Conservation (phyloP, 2,888 invertebrate species). For the Aquatica leii region DNA sequence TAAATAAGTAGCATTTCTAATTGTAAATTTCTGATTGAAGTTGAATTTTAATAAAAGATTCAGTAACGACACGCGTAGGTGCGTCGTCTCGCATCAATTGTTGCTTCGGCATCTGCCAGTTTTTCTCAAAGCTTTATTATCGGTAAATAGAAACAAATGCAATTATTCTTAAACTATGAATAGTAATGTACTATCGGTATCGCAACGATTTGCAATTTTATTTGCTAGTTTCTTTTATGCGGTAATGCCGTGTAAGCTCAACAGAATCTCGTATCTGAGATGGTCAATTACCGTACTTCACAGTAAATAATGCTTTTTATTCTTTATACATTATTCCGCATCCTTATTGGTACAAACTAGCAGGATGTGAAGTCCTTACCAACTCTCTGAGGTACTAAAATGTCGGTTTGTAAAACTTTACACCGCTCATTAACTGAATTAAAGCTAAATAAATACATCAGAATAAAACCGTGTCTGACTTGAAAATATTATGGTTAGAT, state of each 20-base stretch:
- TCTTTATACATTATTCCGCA: conserved; percentile 24
- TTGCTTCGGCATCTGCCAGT: conserved; percentile 26
- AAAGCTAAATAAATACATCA: conserved; percentile 26
- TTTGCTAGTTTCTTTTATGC: conserved; percentile 1
- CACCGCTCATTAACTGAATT: conserved; percentile 26
- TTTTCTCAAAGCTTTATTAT: conserved; percentile 3
- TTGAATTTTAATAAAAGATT: conserved; percentile 13
- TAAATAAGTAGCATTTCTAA: conserved; percentile 29
- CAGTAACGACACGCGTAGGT: conserved; percentile 28
- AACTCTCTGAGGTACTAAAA: conserved; percentile 22
- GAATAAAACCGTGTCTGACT: conserved; percentile 21
- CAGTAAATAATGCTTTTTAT: conserved; percentile 20
- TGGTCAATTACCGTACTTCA: conserved; percentile 18
- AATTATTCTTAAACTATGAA: too few species aligned
- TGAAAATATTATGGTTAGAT: conserved; percentile 20
- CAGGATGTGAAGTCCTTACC: conserved; percentile 15
- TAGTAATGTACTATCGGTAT: too few species aligned
- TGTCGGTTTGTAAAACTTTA: conserved; percentile 26
- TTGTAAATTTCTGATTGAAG: conserved; percentile 22
- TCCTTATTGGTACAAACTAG: conserved; percentile 20
- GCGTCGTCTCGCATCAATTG: conserved; percentile 27
- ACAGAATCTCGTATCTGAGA: conserved; percentile 1
- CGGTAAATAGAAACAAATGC: not conserved
- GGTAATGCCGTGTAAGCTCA: not conserved
- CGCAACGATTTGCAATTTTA: conserved; percentile 4